These are phyloP conservation scores for Drosophila multiciliata DNA, from an alignment of 2,888 invertebrate species.

Conservation along the genomic window DNA sequence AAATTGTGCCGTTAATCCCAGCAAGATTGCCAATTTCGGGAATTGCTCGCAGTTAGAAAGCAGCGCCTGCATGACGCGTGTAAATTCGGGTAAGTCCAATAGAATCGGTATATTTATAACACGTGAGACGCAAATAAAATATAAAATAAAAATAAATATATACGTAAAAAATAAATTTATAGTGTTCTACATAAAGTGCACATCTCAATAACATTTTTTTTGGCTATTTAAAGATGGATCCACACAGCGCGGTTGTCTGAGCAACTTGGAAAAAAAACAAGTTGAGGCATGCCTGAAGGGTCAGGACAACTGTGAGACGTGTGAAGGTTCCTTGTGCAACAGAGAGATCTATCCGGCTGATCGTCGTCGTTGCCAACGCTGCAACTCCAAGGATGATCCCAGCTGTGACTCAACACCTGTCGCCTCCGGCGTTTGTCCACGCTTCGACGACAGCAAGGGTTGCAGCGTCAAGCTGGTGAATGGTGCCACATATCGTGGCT, in stretches of 20 bases:
- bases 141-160: too few relatives aligned
- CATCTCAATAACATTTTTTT: constrained; percentile 15
- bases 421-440: constrained; percentile 62
- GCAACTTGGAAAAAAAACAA: constrained; percentile 35
- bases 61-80: constrained; percentile 70
- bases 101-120: constrained; percentile 3
- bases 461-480: constrained; percentile 78
- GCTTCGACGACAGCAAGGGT: constrained; percentile 53
- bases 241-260: constrained; percentile 80
- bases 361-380: constrained; percentile 78
- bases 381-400: constrained; percentile 71
- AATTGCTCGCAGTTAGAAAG: constrained; percentile 47
- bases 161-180: too few relatives aligned
- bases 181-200: too few relatives aligned
- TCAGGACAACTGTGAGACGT: constrained; percentile 62
- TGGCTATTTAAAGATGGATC: constrained; percentile 59
- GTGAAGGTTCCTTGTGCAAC: constrained; percentile 73
- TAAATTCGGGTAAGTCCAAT: constrained; percentile 57
- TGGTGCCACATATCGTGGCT: constrained; percentile 79
- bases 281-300: constrained; percentile 60
- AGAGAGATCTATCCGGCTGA: constrained; percentile 72
- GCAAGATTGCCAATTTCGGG: constrained; percentile 22
- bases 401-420: constrained; percentile 62
- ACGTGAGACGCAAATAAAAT: too few relatives aligned
- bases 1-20: constrained; percentile 71